Percentiles rank a stretch among this genome's conserved stretches.
phyloP scores from a whole-genome alignment of 2,888 invertebrate species.

The Idaea aversata region DNA sequence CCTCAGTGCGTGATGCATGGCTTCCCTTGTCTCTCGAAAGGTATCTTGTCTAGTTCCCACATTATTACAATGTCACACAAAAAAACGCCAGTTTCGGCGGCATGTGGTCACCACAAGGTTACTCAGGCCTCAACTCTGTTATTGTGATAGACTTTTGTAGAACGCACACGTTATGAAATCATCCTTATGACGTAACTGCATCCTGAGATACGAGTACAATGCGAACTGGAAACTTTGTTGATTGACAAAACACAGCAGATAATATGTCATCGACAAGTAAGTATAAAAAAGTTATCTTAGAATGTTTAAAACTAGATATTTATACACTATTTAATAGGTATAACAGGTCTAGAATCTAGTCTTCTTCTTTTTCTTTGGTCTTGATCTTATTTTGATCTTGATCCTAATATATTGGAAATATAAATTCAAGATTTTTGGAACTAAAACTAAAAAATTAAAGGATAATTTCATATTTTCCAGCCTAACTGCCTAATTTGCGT shows the following conservation, averaged over 20 bases:
- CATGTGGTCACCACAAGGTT: conserved; percentile 76
- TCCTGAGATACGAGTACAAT: conserved; percentile 9
- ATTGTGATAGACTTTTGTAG: conserved; percentile 32
- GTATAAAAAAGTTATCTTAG: neutral
- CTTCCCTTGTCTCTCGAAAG: conserved; percentile 54
- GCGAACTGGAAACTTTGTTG: conserved; percentile 15
- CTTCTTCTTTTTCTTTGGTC: too few species aligned
- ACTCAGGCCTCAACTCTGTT: conserved; percentile 37
- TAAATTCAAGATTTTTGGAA: too few species aligned
- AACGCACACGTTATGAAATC: conserved; percentile 4
- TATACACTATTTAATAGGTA: too few species aligned
- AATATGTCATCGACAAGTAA: neutral
- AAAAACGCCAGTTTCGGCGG: conserved; percentile 62
- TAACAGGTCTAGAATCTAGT: too few species aligned
- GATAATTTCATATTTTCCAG: too few species aligned
- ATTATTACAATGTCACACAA: conserved; percentile 68
- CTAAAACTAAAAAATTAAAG: too few species aligned
- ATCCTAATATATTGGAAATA: too few species aligned
- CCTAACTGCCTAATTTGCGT: too few species aligned
- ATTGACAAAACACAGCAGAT: neutral
- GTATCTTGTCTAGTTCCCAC: conserved; percentile 65
- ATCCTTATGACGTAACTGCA: conserved; percentile 33
- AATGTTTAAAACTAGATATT: too few species aligned
- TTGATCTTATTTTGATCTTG: too few species aligned
- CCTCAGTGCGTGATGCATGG: conserved; percentile 56